Percentiles rank a stretch among this genome's conserved stretches.
Conservation (phyloP, 2,888 invertebrate genomes). For the Aelia acuminata region DNA sequence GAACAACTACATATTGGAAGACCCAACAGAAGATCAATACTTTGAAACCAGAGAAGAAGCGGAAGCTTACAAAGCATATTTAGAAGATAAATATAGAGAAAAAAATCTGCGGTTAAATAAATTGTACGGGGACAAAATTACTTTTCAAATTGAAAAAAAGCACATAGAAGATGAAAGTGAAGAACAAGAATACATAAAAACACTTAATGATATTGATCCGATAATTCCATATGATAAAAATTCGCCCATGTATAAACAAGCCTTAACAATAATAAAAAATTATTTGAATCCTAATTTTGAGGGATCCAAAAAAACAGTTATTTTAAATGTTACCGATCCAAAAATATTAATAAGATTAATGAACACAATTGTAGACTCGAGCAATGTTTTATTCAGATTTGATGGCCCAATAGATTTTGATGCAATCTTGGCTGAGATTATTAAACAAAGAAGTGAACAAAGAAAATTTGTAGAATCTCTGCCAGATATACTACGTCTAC, state of each 20-base stretch:
- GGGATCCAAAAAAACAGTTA: neutral
- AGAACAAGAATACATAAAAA: constrained; percentile 27
- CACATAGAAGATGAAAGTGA: constrained; percentile 7
- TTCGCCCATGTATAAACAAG: constrained; percentile 22
- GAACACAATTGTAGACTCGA: constrained; percentile 30
- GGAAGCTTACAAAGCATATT: neutral
- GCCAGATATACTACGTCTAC: neutral
- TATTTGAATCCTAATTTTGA: neutral
- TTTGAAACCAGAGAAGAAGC: constrained; percentile 31
- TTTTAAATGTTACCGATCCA: constrained; percentile 20
- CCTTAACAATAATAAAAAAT: neutral
- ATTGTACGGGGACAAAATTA: neutral
- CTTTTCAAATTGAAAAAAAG: constrained; percentile 51
- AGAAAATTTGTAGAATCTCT: constrained; percentile 6
- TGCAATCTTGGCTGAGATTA: constrained; percentile 21
- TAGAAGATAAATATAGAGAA: constrained; percentile 38
- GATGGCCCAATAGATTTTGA: constrained; percentile 1
- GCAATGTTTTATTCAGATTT: constrained; percentile 9
- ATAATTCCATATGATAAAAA: constrained; percentile 53
- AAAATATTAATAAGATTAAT: constrained; percentile 39
- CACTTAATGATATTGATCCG: constrained; percentile 13
- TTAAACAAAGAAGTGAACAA: constrained; percentile 28
- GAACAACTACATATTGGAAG: neutral
- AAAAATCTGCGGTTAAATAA: constrained; percentile 22
- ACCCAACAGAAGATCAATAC: constrained; percentile 35